Percentiles rank a stretch among this genome's conserved stretches.
Evolutionary conservation across 2,888 invertebrate genomes (phyloP).

Genomic region (Argynnis bischoffii): DNA sequence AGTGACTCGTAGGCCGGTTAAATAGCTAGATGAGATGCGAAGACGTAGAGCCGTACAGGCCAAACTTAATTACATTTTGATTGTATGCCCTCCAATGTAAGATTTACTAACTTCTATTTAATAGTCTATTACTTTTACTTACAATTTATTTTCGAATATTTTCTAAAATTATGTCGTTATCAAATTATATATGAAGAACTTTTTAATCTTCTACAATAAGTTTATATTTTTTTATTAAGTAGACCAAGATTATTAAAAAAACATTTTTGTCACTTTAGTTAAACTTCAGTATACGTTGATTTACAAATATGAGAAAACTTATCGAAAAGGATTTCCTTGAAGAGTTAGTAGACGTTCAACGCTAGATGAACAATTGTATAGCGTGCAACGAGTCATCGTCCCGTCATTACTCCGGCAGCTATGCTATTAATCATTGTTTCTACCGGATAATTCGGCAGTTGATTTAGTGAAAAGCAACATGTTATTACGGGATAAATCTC

Average conservation of each 20-base stretch:
- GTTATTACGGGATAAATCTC: constrained; percentile 82
- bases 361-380: constrained; percentile 37
- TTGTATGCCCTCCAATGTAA: constrained; percentile 28
- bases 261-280: too few relatives aligned
- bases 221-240: too few relatives aligned
- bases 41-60: constrained; percentile 36
- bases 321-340: constrained; percentile 26
- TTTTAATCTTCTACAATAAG: too few relatives aligned
- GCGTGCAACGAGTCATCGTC: constrained; percentile 42
- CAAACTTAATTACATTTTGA: constrained; percentile 46
- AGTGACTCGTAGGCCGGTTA: constrained; percentile 65
- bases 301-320: constrained; percentile 16
- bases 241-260: too few relatives aligned
- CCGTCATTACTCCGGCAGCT: constrained; percentile 73
- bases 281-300: background rate
- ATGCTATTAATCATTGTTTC: constrained; percentile 78
- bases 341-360: constrained; percentile 31
- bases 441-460: constrained; percentile 82
- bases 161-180: too few relatives aligned
- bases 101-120: constrained; percentile 3
- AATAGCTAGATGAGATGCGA: constrained; percentile 56
- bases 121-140: background rate
- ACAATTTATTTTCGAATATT: too few relatives aligned
- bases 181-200: too few relatives aligned
- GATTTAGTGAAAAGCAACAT: constrained; percentile 82